Percentiles rank a stretch among this genome's conserved stretches.
Evolutionary conservation across 1,140 invertebrate genomes (phyloP).

Genomic region (Pogonomyrmex barbatus): DNA sequence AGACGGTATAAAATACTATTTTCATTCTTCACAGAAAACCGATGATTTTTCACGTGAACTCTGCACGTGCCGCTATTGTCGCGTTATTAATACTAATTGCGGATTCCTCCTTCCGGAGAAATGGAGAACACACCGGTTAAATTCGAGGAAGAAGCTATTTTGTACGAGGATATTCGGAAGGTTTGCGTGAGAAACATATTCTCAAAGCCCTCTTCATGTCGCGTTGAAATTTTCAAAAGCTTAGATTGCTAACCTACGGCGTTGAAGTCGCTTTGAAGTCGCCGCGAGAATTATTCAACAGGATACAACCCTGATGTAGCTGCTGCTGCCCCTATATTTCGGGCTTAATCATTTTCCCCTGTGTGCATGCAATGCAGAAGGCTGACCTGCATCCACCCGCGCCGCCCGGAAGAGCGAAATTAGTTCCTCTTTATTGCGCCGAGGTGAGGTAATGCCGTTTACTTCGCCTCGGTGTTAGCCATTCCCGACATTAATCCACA

Average conservation of each 20-base stretch:
- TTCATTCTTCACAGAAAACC: neutral
- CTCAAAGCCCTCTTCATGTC: constrained; percentile 36
- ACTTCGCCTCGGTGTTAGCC: constrained; percentile 28
- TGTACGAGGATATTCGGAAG: neutral
- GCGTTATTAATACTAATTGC: neutral
- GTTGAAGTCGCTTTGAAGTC: constrained; percentile 55
- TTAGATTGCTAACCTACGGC: constrained; percentile 50
- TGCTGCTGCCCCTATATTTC: constrained; percentile 35
- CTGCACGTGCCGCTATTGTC: neutral
- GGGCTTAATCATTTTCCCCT: constrained; percentile 49
- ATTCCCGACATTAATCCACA: constrained; percentile 36
- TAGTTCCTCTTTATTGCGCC: constrained; percentile 58
- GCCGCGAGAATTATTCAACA: constrained; percentile 59
- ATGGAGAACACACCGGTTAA: neutral
- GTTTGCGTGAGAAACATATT: neutral
- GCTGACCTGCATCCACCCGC: constrained; percentile 39
- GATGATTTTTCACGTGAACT: neutral
- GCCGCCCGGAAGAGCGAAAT: constrained; percentile 43
- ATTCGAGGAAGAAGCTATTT: neutral
- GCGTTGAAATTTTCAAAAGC: constrained; percentile 53
- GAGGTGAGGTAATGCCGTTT: constrained; percentile 53
- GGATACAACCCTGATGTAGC: constrained; percentile 43
- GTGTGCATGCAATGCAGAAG: constrained; percentile 38
- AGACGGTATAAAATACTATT: neutral
- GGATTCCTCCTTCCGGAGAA: neutral